Conservation (phyloP, 2,888 invertebrate genomes). For the Empis livida region DNA sequence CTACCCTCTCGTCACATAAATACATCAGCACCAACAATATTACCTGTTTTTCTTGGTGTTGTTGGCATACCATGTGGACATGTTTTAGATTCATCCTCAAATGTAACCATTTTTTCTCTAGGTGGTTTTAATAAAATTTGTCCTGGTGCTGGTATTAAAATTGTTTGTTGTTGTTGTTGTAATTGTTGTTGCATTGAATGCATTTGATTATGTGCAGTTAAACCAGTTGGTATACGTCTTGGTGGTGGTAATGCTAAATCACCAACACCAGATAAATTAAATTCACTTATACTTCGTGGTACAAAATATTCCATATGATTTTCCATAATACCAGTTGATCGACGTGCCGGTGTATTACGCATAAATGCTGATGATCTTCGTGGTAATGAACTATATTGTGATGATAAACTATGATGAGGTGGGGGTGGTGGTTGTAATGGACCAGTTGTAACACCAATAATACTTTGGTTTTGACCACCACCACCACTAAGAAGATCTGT, state of each 20-base stretch:
- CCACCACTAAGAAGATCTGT: constrained; percentile 32
- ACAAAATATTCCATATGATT: constrained; percentile 69
- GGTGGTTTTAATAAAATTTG: constrained; percentile 39
- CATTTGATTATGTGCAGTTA: constrained; percentile 2
- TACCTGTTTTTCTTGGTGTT: constrained; percentile 28
- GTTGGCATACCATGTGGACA: constrained; percentile 37
- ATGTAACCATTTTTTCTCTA: constrained; percentile 67
- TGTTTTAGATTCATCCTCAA: constrained; percentile 51
- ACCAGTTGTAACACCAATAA: constrained; percentile 12
- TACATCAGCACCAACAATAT: constrained; percentile 52
- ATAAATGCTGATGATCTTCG: constrained; percentile 42
- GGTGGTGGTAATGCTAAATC: constrained; percentile 41
- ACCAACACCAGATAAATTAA: constrained; percentile 56
- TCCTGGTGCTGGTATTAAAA: constrained; percentile 21
- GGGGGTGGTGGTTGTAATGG: constrained; percentile 21
- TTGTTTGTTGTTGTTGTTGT: constrained; percentile 25
- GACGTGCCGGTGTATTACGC: constrained; percentile 49
- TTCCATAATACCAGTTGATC: constrained; percentile 47
- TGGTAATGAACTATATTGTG: constrained; percentile 46
- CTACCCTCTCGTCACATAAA: constrained; percentile 59
- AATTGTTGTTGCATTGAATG: constrained; percentile 20
- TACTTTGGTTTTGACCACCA: constrained; percentile 15
- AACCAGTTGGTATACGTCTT: constrained; percentile 30
- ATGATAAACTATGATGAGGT: constrained; percentile 23
- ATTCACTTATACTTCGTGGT: constrained; percentile 71